These are phyloP conservation scores for Vulpes lagopus DNA, from an alignment of 2,113 vertebrate genomes.

Conservation along the genomic window DNA sequence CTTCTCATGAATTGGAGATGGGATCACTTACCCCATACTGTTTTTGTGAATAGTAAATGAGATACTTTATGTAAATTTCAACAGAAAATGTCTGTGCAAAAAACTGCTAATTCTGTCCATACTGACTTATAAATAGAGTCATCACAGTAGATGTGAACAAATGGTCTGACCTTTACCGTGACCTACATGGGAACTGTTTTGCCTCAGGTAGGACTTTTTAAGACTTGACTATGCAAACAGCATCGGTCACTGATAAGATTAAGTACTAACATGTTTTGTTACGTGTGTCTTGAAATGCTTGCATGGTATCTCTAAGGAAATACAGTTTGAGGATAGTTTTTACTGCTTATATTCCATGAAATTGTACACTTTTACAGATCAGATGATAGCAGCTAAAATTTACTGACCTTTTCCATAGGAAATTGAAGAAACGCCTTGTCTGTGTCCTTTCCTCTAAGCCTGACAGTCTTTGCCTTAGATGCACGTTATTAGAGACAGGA, in stretches of 20 bases:
- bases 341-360: not conserved
- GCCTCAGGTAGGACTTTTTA: not conserved
- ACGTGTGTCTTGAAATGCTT: conserved; percentile 5
- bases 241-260: not conserved
- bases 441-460: not conserved
- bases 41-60: conserved; percentile 65
- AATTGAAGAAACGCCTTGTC: not conserved
- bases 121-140: conserved; percentile 51
- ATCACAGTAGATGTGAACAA: conserved; percentile 1
- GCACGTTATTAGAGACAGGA: not conserved
- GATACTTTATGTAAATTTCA: conserved; percentile 50
- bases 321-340: not conserved
- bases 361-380: not conserved
- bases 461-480: not conserved
- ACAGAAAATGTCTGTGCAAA: conserved; percentile 17
- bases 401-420: not conserved
- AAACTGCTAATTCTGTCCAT: conserved; percentile 54
- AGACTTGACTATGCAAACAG: conserved; percentile 23
- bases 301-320: not conserved
- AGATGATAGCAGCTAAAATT: not conserved
- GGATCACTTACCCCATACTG: not conserved
- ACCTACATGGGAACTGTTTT: not conserved
- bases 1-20: conserved; percentile 29
- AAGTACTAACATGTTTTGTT: conserved; percentile 30
- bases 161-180: not conserved